phyloP scores from a whole-genome alignment of 2,797 vertebrate genomes.

The Choloepus didactylus region DNA sequence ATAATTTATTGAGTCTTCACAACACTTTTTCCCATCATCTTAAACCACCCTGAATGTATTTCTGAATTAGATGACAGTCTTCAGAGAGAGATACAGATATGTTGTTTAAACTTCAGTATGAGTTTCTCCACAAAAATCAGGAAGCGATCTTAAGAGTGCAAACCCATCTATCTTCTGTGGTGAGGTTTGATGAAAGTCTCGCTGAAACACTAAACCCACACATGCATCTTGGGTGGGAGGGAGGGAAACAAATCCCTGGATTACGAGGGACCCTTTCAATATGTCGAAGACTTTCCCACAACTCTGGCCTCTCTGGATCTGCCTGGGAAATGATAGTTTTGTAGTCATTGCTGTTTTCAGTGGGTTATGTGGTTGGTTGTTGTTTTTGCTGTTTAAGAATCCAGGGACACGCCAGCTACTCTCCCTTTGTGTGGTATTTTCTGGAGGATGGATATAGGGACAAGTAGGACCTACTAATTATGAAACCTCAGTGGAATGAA shows the following conservation, averaged over 20 bases:
- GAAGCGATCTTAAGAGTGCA: background rate
- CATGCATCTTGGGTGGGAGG: background rate
- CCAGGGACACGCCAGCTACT: background rate
- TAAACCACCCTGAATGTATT: background rate
- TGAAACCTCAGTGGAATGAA: background rate
- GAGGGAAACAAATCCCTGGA: background rate
- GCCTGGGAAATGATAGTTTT: constrained; percentile 4
- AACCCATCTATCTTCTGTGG: constrained; percentile 22
- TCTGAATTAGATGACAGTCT: background rate
- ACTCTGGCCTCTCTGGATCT: background rate
- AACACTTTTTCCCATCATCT: background rate
- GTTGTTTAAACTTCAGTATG: background rate
- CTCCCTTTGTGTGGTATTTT: background rate
- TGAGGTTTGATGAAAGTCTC: background rate
- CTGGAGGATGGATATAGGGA: background rate
- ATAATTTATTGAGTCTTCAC: background rate
- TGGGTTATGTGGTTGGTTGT: background rate
- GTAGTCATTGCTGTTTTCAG: background rate
- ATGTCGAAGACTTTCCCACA: background rate
- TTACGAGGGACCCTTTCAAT: background rate
- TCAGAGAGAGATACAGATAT: background rate
- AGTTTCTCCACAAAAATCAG: background rate
- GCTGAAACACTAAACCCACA: constrained; percentile 31
- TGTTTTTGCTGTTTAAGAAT: background rate
- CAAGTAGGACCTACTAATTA: background rate